A percentile compares a stretch with the other conserved stretches of the same genome.
Evolutionary conservation across 2,797 vertebrate genomes (phyloP).

Genomic region (Leuciscus waleckii): DNA sequence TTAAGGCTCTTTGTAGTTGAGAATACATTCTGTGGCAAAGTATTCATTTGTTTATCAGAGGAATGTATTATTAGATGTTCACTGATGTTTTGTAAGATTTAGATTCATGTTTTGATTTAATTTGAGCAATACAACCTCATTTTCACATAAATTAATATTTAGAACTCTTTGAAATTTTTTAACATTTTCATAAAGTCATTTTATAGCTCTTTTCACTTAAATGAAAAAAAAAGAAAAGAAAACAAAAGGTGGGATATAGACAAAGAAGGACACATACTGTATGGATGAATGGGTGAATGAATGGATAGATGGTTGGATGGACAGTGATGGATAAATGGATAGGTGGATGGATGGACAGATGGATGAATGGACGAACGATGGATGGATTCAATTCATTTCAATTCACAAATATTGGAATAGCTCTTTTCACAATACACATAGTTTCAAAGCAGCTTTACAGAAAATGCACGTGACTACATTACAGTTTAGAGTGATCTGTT

Average conservation of each 20-base stretch:
- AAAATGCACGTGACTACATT: too few species aligned
- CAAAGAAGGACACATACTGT: neutral
- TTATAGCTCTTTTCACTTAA: neutral
- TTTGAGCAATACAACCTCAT: neutral
- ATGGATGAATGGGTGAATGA: neutral
- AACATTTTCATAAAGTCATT: neutral
- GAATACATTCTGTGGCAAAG: neutral
- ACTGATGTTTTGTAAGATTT: slow-evolving; percentile 19
- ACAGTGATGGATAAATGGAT: neutral
- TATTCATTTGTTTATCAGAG: slow-evolving; percentile 20
- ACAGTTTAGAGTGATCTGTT: too few species aligned
- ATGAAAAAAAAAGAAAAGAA: neutral
- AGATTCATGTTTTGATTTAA: neutral
- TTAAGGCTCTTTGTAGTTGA: neutral
- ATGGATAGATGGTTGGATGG: neutral
- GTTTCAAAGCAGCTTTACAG: too few species aligned
- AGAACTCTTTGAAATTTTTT: neutral
- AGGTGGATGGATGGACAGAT: neutral
- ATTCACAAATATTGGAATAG: too few species aligned
- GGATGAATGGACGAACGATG: too few species aligned
- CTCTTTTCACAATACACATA: too few species aligned
- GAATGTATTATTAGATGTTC: slow-evolving; percentile 17
- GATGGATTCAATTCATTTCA: too few species aligned
- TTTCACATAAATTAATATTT: neutral
- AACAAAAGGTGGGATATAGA: neutral